A percentile compares a stretch with the other conserved stretches of the same genome.
Evolutionary conservation across 2,113 vertebrate genomes (phyloP).

Genomic region (Chloropsis hardwickii): DNA sequence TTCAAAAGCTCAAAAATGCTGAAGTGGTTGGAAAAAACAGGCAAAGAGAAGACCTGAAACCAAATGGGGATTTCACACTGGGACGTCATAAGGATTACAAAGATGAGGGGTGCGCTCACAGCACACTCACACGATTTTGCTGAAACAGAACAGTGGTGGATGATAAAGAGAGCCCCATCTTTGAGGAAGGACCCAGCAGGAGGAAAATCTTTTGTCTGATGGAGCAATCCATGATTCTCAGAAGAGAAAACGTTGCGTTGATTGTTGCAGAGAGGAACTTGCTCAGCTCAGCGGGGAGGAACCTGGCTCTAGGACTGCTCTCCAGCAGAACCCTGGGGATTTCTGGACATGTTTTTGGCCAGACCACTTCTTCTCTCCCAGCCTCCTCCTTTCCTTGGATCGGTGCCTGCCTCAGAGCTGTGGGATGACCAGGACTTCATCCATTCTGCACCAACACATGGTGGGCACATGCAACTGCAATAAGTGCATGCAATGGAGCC

Average conservation of each 20-base stretch:
- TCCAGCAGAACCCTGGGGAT: background rate
- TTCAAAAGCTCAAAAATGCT: constrained; percentile 17
- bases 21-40: background rate
- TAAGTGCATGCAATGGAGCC: background rate
- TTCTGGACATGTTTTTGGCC: background rate
- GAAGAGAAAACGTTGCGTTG: background rate
- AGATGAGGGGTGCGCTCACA: background rate
- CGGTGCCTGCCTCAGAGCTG: background rate
- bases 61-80: background rate
- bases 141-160: background rate
- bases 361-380: background rate
- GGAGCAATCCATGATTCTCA: background rate
- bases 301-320: background rate
- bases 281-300: background rate
- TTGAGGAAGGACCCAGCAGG: background rate
- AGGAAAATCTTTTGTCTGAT: background rate
- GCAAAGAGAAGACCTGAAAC: background rate
- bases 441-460: background rate
- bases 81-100: background rate
- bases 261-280: background rate
- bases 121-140: background rate
- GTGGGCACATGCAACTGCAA: background rate
- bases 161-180: background rate
- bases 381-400: background rate
- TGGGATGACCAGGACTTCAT: background rate